phyloP scores from a whole-genome alignment of 2,888 invertebrate species.

The Hydropsyche betteni region DNA sequence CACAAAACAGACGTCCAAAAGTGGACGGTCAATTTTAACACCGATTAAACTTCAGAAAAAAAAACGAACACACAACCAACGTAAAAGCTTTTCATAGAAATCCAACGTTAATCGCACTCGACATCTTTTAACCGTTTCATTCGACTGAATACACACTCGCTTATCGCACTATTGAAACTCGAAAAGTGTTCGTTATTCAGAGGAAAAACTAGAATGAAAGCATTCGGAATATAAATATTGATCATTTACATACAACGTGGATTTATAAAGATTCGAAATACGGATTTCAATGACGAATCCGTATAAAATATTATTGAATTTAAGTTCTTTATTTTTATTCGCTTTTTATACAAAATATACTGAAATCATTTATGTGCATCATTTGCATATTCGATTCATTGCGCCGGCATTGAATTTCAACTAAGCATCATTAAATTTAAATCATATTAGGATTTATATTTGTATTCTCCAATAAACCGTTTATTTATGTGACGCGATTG shows the following conservation, averaged over 20 bases:
- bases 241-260: too few species aligned
- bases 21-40: constrained; percentile 3
- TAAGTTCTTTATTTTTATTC: background rate
- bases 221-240: too few species aligned
- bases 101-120: background rate
- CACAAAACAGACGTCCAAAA: constrained; percentile 9
- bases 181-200: too few species aligned
- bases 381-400: background rate
- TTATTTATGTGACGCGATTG: background rate
- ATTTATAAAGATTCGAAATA: too few species aligned
- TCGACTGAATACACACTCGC: background rate
- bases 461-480: background rate
- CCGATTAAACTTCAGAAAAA: background rate
- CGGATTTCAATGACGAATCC: too few species aligned
- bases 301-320: too few species aligned
- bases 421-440: too few species aligned
- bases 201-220: too few species aligned
- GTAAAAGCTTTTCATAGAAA: constrained; percentile 3
- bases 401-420: background rate
- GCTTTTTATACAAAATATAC: background rate
- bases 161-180: too few species aligned
- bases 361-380: background rate
- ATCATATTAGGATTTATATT: background rate
- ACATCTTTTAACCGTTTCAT: constrained; percentile 1
- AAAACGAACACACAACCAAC: background rate